phyloP scores from a whole-genome alignment of 2,888 invertebrate genomes.

The Deroplatys truncata region DNA sequence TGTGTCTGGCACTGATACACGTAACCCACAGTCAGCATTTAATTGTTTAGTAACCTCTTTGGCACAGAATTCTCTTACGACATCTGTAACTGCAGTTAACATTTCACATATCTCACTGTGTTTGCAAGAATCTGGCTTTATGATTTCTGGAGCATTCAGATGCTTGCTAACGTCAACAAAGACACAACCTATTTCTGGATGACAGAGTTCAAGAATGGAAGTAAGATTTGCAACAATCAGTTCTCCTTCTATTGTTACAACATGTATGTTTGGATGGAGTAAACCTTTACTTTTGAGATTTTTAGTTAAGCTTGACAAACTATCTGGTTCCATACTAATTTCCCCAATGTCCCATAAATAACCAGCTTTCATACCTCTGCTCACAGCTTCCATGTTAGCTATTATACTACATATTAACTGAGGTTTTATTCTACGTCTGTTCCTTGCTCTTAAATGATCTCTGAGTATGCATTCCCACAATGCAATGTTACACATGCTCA shows the following conservation, averaged over 20 bases:
- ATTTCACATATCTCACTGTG: background rate
- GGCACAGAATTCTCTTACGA: background rate
- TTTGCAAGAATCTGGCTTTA: background rate
- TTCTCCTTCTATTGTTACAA: constrained; percentile 24
- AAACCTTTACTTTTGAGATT: constrained; percentile 31
- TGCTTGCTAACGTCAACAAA: constrained; percentile 32
- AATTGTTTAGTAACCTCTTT: background rate
- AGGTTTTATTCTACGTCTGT: constrained; percentile 3
- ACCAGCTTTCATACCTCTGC: constrained; percentile 35
- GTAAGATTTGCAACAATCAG: constrained; percentile 11
- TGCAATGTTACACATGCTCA: background rate
- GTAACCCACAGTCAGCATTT: background rate
- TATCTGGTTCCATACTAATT: constrained; percentile 25
- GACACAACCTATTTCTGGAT: background rate
- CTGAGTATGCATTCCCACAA: background rate
- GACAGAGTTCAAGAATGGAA: background rate
- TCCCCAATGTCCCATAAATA: constrained; percentile 38
- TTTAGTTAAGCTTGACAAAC: constrained; percentile 29
- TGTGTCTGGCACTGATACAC: background rate
- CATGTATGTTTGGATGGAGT: constrained; percentile 27
- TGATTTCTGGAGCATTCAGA: constrained; percentile 20
- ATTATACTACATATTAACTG: constrained; percentile 10
- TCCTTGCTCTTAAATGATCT: constrained; percentile 5
- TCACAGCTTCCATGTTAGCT: constrained; percentile 33
- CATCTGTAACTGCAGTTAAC: background rate